Percentiles rank a stretch among this genome's conserved stretches.
These are phyloP conservation scores for Lucifuga dentata DNA, from an alignment of 2,113 vertebrate species.

Conservation along the genomic window DNA sequence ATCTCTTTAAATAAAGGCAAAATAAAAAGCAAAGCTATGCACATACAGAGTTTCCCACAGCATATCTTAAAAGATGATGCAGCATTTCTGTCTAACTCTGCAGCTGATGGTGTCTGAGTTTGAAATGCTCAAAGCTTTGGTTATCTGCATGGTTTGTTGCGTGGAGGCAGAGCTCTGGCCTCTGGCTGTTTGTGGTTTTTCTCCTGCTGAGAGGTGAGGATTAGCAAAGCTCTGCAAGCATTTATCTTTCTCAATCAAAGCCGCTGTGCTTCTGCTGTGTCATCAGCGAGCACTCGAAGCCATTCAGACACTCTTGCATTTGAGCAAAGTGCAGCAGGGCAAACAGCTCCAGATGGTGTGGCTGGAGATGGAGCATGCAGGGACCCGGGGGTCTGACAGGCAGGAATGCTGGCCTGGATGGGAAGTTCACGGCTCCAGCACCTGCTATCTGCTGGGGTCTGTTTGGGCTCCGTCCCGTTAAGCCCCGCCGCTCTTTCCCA, in stretches of 20 bases:
- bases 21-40: background rate
- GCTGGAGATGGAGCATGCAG: slow-evolving; percentile 67
- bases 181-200: slow-evolving; percentile 5
- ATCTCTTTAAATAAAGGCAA: slow-evolving; percentile 40
- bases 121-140: slow-evolving; percentile 20
- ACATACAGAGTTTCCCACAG: too few relatives aligned
- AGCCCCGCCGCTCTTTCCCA: slow-evolving; percentile 63
- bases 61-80: too few relatives aligned
- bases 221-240: slow-evolving; percentile 47
- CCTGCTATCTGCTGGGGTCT: slow-evolving; percentile 72
- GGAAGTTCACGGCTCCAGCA: slow-evolving; percentile 69
- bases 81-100: too few relatives aligned
- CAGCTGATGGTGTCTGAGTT: too few relatives aligned
- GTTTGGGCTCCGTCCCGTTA: slow-evolving; percentile 48
- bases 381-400: slow-evolving; percentile 63
- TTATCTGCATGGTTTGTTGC: too few relatives aligned
- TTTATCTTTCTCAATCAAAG: slow-evolving; percentile 51
- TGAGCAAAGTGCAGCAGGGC: slow-evolving; percentile 54
- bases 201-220: slow-evolving; percentile 60
- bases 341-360: slow-evolving; percentile 73
- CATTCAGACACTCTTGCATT: slow-evolving; percentile 54
- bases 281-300: slow-evolving; percentile 59
- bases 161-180: background rate
- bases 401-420: slow-evolving; percentile 71
- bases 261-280: slow-evolving; percentile 35